Base-by-base conservation (phyloP, 1,140 invertebrate species). In the Pemphigus obesinymphae region DNA sequence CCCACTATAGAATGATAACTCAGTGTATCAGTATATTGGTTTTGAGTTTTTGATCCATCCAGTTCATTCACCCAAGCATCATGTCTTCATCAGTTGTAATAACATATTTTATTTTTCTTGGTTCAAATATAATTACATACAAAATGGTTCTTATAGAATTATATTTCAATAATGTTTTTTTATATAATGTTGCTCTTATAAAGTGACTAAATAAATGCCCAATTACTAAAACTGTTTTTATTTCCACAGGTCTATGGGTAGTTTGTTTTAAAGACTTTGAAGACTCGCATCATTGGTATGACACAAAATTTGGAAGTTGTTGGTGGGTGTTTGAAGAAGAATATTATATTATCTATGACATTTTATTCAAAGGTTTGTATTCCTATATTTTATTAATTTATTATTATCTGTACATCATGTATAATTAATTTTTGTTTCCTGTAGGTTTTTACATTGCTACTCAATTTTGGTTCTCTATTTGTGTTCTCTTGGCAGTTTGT, bases 321-420 rank as follows among this genome's bases (percentile, higher is more conserved):
- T 94, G 95, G 92, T 97, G 95, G 94, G 92, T 97, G 34, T 95
- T 97, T 85, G 93, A 96, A 88, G 95, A 97, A 87, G 96, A 97
- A 82, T 84, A 82, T 29, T 81, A 81, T 50, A 83, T 83, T 31
- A 83, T 83, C 29, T 66, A 83, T 55, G 82, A 83, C 26, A 34
- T 83, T 50, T 40, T 83, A 31, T 83, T 83, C 40, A 72, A 82
- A 72, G 82, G 83, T 83, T 40, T 55, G 50, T 53, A n/a, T n/a
- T n/a, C n/a, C n/a, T n/a, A n/a, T n/a, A n/a, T n/a, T n/a, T n/a
- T n/a, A n/a, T 37, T 15, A 73, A 40, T 13, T 26, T 50, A n/a
- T 29, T 53, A 31, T 11, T 75, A 11, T 34, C 34, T 1, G 48
- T 6, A 10, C 1, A 20, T 29, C 23, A 43, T 31, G 7, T 3